Base-by-base conservation (phyloP, 2,888 invertebrate species). In the Creontiades dilutus region DNA sequence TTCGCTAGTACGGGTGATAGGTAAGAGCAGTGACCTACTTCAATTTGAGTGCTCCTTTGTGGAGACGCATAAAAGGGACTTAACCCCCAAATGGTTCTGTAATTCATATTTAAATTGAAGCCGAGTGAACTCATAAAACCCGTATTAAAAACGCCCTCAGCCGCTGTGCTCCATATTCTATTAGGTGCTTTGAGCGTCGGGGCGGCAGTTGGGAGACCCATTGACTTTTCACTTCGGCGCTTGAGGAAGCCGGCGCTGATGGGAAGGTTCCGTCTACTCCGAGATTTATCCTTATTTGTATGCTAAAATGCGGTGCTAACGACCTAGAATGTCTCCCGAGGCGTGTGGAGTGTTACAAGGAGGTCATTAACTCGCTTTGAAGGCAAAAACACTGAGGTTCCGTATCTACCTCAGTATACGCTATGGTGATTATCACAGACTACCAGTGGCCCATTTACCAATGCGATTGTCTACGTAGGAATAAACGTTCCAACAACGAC, bases 261-360 rank as follows among this genome's bases (percentile, higher is more conserved):
- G 68, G 23, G 68, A 23, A 68, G 68, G 61, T 68, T 68, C 23
- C 27, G 68, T 68, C 23, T 1, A 19, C 68, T 23, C 61, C 23
- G 23, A 23, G 78, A 78, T 78, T 78, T 78, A 78, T 46, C 19
- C 78, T 78, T 78, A 78, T 78, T 78, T 47, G 78, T 78, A 78
- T 78, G 78, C 47, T 78, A 78, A 78, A 46, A 47, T 46, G 78
- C 14, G 78, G 78, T 78, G 46, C 46, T 78, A 78, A 78, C 78
- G 78, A 78, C 78, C 46, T 78, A 78, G 78, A 37, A 78, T 78
- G 78, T 46, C 37, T 46, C 68, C 19, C 46, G 47, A 78, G 46
- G 37, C 78, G 47, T 46, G 78, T 46, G 7, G 78, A 46, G 78
- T 78, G 46, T 78, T 47, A 46, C 16, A 78, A 78, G 78, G 47